phyloP scores from a whole-genome alignment of 2,888 invertebrate species.

The Drosophila pseudotakahashii region DNA sequence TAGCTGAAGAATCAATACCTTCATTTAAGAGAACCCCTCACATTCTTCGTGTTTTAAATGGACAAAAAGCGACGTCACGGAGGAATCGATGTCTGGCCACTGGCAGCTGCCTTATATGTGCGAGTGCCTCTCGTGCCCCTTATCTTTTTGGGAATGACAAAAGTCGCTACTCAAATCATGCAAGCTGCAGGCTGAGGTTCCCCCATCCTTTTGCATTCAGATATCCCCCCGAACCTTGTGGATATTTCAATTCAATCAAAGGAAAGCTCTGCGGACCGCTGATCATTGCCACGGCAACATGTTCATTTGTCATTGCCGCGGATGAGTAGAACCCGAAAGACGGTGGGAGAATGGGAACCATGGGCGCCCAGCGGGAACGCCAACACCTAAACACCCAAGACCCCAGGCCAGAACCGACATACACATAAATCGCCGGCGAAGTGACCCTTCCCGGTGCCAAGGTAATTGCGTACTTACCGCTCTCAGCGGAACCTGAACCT shows the following conservation, averaged over 20 bases:
- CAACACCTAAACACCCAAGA: slow-evolving; percentile 50
- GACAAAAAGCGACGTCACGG: slow-evolving; percentile 25
- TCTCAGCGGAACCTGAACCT: slow-evolving; percentile 21
- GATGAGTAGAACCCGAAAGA: neutral
- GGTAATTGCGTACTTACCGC: slow-evolving; percentile 48
- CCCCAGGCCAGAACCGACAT: slow-evolving; percentile 15
- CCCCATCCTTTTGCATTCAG: neutral
- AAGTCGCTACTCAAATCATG: slow-evolving; percentile 50
- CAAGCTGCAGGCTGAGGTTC: slow-evolving; percentile 21
- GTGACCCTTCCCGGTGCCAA: slow-evolving; percentile 39
- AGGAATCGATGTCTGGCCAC: slow-evolving; percentile 32
- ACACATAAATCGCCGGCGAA: slow-evolving; percentile 41
- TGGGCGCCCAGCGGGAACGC: slow-evolving; percentile 49
- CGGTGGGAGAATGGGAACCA: slow-evolving; percentile 15
- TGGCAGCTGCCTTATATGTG: slow-evolving; percentile 40
- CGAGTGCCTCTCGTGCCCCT: slow-evolving; percentile 44
- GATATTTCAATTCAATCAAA: slow-evolving; percentile 35
- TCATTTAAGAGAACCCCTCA: slow-evolving; percentile 7
- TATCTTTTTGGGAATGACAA: slow-evolving; percentile 50
- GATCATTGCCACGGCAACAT: slow-evolving; percentile 35
- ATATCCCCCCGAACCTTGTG: neutral
- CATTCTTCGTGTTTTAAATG: slow-evolving; percentile 33
- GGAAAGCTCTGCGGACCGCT: slow-evolving; percentile 8
- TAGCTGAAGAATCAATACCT: neutral
- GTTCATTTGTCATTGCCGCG: slow-evolving; percentile 49